These are phyloP conservation scores for Lithosia quadra DNA, from an alignment of 2,888 invertebrate genomes.

Conservation along the genomic window DNA sequence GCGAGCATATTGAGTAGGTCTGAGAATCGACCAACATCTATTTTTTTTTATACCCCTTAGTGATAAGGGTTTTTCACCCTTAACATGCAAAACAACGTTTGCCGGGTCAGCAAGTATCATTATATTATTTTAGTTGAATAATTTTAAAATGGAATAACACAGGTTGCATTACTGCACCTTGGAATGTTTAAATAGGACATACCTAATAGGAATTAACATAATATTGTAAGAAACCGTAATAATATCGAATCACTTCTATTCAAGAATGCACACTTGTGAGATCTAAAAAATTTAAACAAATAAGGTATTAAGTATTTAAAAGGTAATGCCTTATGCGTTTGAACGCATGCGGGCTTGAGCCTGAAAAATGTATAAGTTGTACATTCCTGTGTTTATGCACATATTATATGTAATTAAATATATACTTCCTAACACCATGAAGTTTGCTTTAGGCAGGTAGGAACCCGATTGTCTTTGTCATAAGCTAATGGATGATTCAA, in stretches of 20 bases:
- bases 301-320: no score
- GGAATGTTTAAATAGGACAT: neutral
- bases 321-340: no score
- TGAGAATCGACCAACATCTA: no score
- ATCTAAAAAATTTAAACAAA: neutral
- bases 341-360: no score
- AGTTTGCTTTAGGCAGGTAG: neutral
- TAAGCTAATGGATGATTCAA: conserved; percentile 5
- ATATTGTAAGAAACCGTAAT: neutral
- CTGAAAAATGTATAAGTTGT: no score
- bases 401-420: neutral
- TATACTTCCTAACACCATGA: neutral
- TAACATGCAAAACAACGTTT: no score
- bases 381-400: neutral
- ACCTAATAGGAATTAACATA: neutral
- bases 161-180: neutral
- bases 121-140: no score
- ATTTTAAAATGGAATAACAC: neutral
- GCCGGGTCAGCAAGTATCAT: no score
- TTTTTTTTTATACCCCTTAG: no score
- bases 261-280: neutral
- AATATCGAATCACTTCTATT: neutral
- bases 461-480: conserved; percentile 9
- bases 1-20: no score
- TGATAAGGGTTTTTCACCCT: no score